A percentile compares a stretch with the other conserved stretches of the same genome.
These are phyloP conservation scores for Solea solea DNA, from an alignment of 2,113 vertebrate species.

Conservation along the genomic window DNA sequence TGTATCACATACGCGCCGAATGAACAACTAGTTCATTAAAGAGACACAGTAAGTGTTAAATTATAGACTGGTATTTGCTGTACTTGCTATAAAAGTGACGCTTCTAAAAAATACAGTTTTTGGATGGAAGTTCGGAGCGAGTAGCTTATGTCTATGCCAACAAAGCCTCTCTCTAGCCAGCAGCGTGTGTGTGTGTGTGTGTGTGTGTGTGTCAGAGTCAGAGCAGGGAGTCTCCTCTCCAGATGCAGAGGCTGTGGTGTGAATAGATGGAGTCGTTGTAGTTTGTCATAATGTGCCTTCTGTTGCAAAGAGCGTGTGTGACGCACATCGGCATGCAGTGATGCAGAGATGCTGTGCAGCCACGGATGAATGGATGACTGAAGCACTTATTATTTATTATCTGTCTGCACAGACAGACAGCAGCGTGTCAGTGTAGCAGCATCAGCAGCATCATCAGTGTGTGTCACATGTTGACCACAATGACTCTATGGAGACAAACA, in stretches of 20 bases:
- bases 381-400: neutral
- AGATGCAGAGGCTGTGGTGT: conserved; percentile 58
- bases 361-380: conserved; percentile 10
- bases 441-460: neutral
- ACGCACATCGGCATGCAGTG: conserved; percentile 48
- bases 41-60: accelerated
- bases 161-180: conserved; percentile 59
- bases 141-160: conserved; percentile 52
- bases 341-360: conserved; percentile 41
- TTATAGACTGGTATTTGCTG: accelerated
- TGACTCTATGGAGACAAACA: neutral
- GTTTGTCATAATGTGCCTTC: conserved; percentile 64
- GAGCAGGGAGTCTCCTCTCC: conserved; percentile 28
- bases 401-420: conserved; percentile 31
- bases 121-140: conserved; percentile 20
- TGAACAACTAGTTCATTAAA: accelerated
- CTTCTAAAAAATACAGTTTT: conserved; percentile 1
- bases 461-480: neutral
- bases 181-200: conserved; percentile 1
- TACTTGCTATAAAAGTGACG: neutral
- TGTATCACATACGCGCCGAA: conserved; percentile 3
- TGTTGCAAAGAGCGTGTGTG: conserved; percentile 48
- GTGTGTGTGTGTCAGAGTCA: conserved; percentile 22
- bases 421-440: neutral
- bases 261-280: conserved; percentile 70